Evolutionary conservation across 2,113 vertebrate genomes (phyloP), one percentile per base, ranked within the genome.

Genomic region (Onychorhynchus coronatus): DNA sequence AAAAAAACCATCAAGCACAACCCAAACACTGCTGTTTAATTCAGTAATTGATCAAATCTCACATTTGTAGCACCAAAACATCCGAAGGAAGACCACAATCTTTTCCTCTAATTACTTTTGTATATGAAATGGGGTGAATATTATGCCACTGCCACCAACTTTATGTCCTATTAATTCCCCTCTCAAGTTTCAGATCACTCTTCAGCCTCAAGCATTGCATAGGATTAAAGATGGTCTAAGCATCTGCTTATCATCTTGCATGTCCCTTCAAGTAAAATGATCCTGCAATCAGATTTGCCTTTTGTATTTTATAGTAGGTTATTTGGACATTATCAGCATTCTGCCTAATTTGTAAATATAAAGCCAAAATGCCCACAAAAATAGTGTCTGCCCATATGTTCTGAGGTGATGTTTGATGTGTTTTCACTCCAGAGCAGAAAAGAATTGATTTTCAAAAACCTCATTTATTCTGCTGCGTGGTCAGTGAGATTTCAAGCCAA

Each of bases 351-450:
- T 50, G 70, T 24, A 75, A 78, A 78, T 44, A 88, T 4, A 77
- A 76, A 63, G 14, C 12, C 2, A 4, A 79, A 92, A 81, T 41
- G 7, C 11, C 23, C 35, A 77, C 37, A 71, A 77, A 85, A 90
- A 53, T 7, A 31, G 6, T 3, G 3, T 25, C 50, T 87, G 21
- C 39, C 66, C 35, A 21, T 41, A 42, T 0, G 0, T 11, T 25
- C 12, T 33, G 59, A 71, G 47, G 62, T 44, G 71, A 46, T 6
- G 4, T 84, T 62, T 86, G 50, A 58, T 35, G 12, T 6, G 1
- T 50, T 80, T 71, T 42, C 16, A 37, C 39, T 61, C 13, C 42
- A 61, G 63, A 77, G 39, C 27, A 78, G 46, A 55, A 91, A 94
- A 76, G 1, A 84, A 73, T 1, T 49, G 59, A 46, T 81, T 89